Percentiles rank a stretch among this genome's conserved stretches.
Conservation (phyloP, 2,113 vertebrate species). For the Corapipo altera region DNA sequence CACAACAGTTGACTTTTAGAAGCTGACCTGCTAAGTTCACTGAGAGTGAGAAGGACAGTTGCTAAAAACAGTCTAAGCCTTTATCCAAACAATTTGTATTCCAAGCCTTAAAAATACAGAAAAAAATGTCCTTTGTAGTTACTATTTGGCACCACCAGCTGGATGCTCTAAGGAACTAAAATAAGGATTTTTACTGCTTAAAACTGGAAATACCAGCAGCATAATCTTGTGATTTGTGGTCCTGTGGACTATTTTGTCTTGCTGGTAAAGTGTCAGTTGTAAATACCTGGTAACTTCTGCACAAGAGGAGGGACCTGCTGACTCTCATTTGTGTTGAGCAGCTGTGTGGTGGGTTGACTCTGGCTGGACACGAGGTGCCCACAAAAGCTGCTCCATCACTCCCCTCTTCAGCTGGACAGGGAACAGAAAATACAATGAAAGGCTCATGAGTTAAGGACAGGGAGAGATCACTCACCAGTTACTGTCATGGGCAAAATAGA, state of each 20-base stretch:
- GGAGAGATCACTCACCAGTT: background rate
- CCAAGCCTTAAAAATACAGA: background rate
- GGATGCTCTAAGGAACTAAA: conserved; percentile 58
- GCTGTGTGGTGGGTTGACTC: background rate
- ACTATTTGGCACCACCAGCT: conserved; percentile 69
- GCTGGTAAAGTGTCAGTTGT: background rate
- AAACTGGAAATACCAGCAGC: background rate
- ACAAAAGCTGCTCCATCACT: background rate
- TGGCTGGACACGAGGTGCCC: background rate
- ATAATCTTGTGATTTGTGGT: background rate
- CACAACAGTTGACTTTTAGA: background rate
- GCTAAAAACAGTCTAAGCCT: background rate
- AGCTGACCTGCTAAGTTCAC: background rate
- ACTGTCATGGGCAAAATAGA: background rate
- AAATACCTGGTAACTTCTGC: background rate
- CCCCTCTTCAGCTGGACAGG: background rate
- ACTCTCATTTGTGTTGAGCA: background rate
- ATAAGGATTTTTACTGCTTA: background rate
- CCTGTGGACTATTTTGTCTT: background rate
- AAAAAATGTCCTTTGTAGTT: conserved; percentile 10
- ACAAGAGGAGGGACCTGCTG: background rate
- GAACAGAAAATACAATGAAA: background rate
- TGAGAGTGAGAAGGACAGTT: background rate
- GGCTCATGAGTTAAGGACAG: background rate
- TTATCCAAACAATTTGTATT: background rate